Evolutionary conservation across 2,113 vertebrate genomes (phyloP).

Genomic region (Leiothrix lutea): DNA sequence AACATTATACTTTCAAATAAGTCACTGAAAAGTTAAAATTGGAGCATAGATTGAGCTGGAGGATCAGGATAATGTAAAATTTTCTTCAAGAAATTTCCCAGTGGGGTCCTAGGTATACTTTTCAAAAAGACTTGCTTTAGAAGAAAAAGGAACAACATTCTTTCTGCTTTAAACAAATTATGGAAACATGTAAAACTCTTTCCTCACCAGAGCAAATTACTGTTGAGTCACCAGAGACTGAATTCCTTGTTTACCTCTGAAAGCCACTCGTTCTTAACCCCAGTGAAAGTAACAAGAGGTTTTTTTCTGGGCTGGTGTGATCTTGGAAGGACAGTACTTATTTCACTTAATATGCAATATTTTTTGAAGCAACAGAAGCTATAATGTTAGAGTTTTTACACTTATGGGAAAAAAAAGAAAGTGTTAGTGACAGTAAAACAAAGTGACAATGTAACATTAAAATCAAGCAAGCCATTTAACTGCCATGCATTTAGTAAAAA

Average conservation of each 20-base stretch:
- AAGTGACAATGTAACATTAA: neutral
- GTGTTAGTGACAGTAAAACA: neutral
- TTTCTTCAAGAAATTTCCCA: neutral
- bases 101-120: neutral
- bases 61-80: neutral
- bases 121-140: neutral
- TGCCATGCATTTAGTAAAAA: neutral
- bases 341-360: neutral
- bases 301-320: neutral
- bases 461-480: neutral
- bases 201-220: neutral
- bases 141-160: neutral
- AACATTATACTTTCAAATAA: neutral
- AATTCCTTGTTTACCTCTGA: neutral
- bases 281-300: neutral
- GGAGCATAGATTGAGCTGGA: neutral
- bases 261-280: neutral
- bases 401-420: neutral
- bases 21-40: neutral
- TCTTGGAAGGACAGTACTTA: neutral
- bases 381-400: neutral
- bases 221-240: neutral
- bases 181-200: neutral
- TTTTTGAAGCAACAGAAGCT: neutral
- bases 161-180: neutral